Evolutionary conservation across 2,888 invertebrate species (phyloP).

Genomic region (Plemyria rubiginata): DNA sequence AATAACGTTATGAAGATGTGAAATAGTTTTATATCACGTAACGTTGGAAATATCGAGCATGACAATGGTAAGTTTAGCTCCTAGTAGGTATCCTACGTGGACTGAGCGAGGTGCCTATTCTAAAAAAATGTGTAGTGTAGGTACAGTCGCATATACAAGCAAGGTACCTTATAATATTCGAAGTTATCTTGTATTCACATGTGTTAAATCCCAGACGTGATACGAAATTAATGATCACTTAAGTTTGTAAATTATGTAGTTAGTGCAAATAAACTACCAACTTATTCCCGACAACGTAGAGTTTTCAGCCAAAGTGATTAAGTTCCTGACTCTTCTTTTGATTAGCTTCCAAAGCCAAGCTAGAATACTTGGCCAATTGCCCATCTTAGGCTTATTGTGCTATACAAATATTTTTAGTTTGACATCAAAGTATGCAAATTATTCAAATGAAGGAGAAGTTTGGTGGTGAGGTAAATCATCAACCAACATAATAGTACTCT

Average conservation of each 20-base stretch:
- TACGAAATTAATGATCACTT: too few relatives aligned
- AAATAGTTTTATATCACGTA: constrained; percentile 38
- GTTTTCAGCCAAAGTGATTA: constrained; percentile 6
- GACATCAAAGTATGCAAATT: not conserved
- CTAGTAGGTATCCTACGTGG: not conserved
- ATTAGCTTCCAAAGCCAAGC: constrained; percentile 33
- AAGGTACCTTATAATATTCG: too few relatives aligned
- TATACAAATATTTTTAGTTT: constrained; percentile 36
- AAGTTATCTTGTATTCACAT: too few relatives aligned
- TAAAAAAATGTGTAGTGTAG: too few relatives aligned
- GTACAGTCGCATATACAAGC: too few relatives aligned
- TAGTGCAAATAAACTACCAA: not conserved
- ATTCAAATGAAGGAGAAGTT: not conserved
- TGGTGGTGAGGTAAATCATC: too few relatives aligned
- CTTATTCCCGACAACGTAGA: not conserved
- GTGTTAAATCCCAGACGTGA: too few relatives aligned
- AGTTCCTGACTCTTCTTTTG: constrained; percentile 23
- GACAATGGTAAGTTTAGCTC: constrained; percentile 8
- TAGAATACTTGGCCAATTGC: constrained; percentile 32
- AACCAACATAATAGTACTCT: too few relatives aligned
- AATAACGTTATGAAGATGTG: constrained; percentile 35
- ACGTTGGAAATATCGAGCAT: constrained; percentile 31
- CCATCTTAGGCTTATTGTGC: constrained; percentile 25
- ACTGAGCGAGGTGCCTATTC: too few relatives aligned
- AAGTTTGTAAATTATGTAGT: not conserved